phyloP scores from a whole-genome alignment of 2,113 vertebrate species.

The Gulo gulo region DNA sequence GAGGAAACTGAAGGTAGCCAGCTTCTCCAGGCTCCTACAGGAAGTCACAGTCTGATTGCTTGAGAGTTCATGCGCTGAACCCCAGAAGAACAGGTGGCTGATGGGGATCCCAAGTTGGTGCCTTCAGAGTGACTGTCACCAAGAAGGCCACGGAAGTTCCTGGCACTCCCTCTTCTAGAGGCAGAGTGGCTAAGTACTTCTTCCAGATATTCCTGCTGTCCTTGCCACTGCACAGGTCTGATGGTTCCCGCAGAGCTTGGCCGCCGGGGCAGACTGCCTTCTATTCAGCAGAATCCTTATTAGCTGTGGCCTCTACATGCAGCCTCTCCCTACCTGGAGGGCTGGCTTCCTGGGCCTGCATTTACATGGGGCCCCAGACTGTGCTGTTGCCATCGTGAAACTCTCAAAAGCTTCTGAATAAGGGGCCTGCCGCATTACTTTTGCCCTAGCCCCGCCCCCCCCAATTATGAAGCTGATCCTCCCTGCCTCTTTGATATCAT shows the following conservation, averaged over 20 bases:
- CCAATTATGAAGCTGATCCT: background rate
- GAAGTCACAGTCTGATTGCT: background rate
- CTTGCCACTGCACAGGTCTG: background rate
- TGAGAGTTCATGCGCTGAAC: background rate
- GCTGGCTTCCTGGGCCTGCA: background rate
- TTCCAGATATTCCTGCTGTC: background rate
- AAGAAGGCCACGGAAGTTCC: background rate
- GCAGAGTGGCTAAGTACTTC: background rate
- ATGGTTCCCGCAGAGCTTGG: background rate
- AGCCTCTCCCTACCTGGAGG: background rate
- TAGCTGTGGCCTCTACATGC: background rate
- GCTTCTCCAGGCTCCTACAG: background rate
- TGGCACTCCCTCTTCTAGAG: background rate
- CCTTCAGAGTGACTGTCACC: background rate
- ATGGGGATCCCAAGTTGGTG: background rate
- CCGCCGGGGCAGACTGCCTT: background rate
- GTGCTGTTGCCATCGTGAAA: background rate
- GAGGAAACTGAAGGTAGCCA: background rate
- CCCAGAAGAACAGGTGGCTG: background rate
- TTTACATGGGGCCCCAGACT: background rate
- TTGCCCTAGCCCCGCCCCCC: background rate
- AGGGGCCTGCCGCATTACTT: background rate
- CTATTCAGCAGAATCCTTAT: background rate
- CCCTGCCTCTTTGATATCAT: background rate
- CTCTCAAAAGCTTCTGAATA: background rate